Conservation (phyloP, 1,140 invertebrate species). For the Orchestia grillus region DNA sequence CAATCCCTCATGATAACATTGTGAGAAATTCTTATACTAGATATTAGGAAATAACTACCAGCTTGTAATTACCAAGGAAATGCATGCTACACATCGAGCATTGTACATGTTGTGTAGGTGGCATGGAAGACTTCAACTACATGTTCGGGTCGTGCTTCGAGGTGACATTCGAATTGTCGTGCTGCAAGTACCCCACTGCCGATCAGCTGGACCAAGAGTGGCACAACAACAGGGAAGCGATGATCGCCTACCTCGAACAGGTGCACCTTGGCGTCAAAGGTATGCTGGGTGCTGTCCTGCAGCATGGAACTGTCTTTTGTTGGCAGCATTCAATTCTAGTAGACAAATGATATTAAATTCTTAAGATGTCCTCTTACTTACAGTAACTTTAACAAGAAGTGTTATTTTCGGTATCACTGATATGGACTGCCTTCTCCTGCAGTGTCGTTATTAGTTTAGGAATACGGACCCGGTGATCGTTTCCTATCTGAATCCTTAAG, state of each 20-base stretch:
- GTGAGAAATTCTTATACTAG: too few relatives aligned
- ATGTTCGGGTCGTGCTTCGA: constrained; percentile 95
- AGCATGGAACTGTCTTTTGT: too few relatives aligned
- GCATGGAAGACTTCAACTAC: constrained; percentile 99
- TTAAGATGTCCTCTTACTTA: too few relatives aligned
- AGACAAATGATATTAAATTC: too few relatives aligned
- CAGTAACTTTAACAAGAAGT: too few relatives aligned
- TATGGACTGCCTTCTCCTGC: too few relatives aligned
- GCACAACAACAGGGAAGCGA: constrained; percentile 87
- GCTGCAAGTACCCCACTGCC: constrained; percentile 91
- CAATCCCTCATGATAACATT: too few relatives aligned
- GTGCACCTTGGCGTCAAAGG: constrained; percentile 89
- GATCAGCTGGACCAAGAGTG: constrained; percentile 83
- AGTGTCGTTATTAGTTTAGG: too few relatives aligned
- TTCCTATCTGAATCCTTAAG: too few relatives aligned
- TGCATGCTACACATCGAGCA: not conserved
- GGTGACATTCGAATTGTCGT: constrained; percentile 95
- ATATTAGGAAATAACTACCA: constrained; percentile 70
- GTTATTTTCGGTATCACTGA: too few relatives aligned
- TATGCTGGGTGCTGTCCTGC: constrained; percentile 64
- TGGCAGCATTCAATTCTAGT: too few relatives aligned
- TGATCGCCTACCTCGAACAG: constrained; percentile 88
- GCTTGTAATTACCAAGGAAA: not conserved
- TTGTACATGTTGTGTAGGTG: constrained; percentile 75
- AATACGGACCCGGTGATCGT: too few relatives aligned